Conservation (phyloP, 2,113 vertebrate species). For the Xenus cinereus region DNA sequence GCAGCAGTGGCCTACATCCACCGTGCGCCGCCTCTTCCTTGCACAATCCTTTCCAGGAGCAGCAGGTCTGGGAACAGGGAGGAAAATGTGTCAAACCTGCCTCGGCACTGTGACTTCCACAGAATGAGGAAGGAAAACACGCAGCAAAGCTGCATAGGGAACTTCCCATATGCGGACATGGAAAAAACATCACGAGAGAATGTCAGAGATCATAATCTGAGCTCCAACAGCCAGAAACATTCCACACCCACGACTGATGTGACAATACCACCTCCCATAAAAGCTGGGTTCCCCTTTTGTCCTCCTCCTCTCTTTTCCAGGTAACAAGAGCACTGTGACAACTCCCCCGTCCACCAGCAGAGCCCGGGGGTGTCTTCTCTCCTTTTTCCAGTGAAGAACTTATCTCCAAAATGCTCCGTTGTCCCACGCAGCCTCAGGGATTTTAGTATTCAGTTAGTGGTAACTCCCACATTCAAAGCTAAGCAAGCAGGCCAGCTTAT, state of each 20-base stretch:
- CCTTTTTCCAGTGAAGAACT: background rate
- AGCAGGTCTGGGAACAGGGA: background rate
- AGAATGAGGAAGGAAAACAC: background rate
- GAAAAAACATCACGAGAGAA: background rate
- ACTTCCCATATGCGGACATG: conserved; percentile 14
- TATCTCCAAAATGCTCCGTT: background rate
- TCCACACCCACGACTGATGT: background rate
- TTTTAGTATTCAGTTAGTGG: background rate
- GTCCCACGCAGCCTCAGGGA: background rate
- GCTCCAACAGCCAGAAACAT: background rate
- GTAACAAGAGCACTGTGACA: background rate
- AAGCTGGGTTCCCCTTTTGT: background rate
- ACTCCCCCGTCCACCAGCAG: fast-evolving
- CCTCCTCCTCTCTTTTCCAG: background rate
- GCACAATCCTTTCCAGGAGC: background rate
- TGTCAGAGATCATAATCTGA: conserved; percentile 25
- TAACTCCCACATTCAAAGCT: background rate
- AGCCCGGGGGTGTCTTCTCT: background rate
- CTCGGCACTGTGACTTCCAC: background rate
- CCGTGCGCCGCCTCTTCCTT: background rate
- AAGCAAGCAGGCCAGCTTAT: background rate
- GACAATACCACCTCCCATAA: background rate
- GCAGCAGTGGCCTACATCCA: background rate
- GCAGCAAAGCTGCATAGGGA: background rate
- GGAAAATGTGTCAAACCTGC: background rate